These are phyloP conservation scores for Capitella teleta DNA, from an alignment of 1,140 invertebrate genomes.

Conservation along the genomic window DNA sequence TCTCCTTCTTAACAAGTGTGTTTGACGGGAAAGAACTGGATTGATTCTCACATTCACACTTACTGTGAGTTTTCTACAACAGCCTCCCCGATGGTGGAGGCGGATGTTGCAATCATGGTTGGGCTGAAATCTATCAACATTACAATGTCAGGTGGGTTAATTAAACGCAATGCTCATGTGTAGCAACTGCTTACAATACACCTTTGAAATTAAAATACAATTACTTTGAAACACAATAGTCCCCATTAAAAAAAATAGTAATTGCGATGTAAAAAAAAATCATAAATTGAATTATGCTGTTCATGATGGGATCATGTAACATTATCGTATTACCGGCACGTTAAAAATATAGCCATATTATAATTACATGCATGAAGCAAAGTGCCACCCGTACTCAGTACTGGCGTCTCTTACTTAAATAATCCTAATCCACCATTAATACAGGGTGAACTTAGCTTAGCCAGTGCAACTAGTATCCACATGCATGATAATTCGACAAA, in stretches of 20 bases:
- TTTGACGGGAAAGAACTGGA: background rate
- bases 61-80: conserved; percentile 3
- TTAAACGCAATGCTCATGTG: background rate
- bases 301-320: background rate
- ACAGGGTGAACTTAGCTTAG: too few species aligned
- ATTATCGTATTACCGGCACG: background rate
- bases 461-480: too few species aligned
- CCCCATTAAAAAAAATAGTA: background rate
- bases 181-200: background rate
- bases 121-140: conserved; percentile 4
- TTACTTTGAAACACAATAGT: background rate
- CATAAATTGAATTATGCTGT: background rate
- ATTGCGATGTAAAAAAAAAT: background rate
- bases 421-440: too few species aligned
- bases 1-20: background rate
- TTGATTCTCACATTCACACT: background rate
- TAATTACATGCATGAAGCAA: too few species aligned
- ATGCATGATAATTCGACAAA: too few species aligned
- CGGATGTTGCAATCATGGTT: background rate
- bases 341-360: too few species aligned
- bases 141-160: background rate
- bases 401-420: too few species aligned
- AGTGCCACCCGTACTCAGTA: too few species aligned
- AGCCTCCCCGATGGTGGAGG: background rate
- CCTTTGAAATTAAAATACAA: background rate